Evolutionary conservation across 2,797 vertebrate genomes (phyloP).

Genomic region (Emydoidea blandingii): DNA sequence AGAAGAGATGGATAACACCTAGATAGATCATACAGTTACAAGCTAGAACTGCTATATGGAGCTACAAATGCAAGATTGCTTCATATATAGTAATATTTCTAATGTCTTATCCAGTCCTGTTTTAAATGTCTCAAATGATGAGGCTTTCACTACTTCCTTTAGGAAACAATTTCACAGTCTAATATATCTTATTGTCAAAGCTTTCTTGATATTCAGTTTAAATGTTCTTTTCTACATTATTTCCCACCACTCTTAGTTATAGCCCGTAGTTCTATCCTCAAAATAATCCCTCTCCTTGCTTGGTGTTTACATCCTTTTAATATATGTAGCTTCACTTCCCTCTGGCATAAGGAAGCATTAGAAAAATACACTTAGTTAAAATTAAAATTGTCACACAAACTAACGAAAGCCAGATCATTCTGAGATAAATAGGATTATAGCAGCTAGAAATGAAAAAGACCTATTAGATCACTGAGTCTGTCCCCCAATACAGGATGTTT

Average conservation of each 20-base stretch:
- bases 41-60: neutral
- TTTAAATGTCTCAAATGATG: neutral
- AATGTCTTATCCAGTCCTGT: neutral
- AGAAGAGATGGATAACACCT: neutral
- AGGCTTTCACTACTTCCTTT: neutral
- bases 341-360: constrained; percentile 27
- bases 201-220: constrained; percentile 1
- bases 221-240: constrained; percentile 2
- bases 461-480: constrained; percentile 25
- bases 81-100: neutral
- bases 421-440: constrained; percentile 48
- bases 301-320: neutral
- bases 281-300: constrained; percentile 34
- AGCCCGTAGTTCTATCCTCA: neutral
- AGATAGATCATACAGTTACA: neutral
- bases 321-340: neutral
- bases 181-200: neutral
- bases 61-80: neutral
- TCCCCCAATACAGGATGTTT: constrained; percentile 30
- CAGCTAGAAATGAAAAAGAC: constrained; percentile 45
- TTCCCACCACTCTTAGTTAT: neutral
- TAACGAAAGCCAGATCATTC: constrained; percentile 35
- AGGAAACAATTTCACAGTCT: constrained; percentile 33
- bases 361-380: constrained; percentile 30
- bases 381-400: constrained; percentile 52